These are phyloP conservation scores for Hydractinia symbiolongicarpus DNA, from an alignment of 30 jellyfish, hydroid and myxozoan species.

Conservation along the genomic window DNA sequence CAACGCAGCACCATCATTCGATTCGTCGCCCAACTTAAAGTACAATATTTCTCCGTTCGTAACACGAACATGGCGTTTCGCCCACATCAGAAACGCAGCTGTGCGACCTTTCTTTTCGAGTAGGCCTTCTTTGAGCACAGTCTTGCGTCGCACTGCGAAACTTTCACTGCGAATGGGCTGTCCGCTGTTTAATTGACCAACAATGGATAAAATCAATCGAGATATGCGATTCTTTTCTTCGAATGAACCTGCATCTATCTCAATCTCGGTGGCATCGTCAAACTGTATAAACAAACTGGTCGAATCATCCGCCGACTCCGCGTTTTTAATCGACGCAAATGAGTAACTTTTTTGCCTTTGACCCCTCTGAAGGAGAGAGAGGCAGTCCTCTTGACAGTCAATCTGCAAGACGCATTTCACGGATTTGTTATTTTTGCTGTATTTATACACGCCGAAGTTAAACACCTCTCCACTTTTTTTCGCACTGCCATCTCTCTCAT, in stretches of 20 bases:
- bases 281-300: conserved; percentile 46
- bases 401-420: conserved; percentile 75
- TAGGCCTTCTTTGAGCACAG: conserved; percentile 53
- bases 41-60: conserved; percentile 65
- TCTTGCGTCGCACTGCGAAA: conserved; percentile 5
- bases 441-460: conserved; percentile 77
- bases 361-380: conserved; percentile 65
- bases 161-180: conserved; percentile 20
- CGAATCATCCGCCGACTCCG: conserved; percentile 84
- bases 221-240: conserved; percentile 62
- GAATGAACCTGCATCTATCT: conserved; percentile 71
- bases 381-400: conserved; percentile 73
- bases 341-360: conserved; percentile 45
- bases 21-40: conserved; percentile 78
- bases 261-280: conserved; percentile 67
- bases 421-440: conserved; percentile 47
- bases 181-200: conserved; percentile 54
- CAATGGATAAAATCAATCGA: conserved; percentile 43
- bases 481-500: conserved; percentile 5
- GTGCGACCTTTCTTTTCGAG: conserved; percentile 85
- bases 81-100: conserved; percentile 85
- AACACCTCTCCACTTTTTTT: conserved; percentile 42
- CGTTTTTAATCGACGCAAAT: conserved; percentile 43
- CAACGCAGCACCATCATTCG: conserved; percentile 57
- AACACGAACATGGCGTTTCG: conserved; percentile 69